Evolutionary conservation across 2,797 vertebrate species (phyloP).

Genomic region (Tenualosa ilisha): DNA sequence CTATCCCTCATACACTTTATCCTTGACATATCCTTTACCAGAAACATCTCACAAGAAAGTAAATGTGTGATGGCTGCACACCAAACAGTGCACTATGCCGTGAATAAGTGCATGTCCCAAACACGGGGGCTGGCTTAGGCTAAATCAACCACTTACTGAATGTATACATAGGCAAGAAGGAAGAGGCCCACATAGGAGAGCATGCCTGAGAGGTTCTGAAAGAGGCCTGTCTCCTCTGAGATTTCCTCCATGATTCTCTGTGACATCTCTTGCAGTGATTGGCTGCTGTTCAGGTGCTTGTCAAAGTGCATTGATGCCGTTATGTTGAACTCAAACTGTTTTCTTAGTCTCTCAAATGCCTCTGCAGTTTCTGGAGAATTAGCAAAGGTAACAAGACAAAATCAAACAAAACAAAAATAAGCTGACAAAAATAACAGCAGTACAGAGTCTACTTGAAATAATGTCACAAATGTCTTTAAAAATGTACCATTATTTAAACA

Average conservation of each 20-base stretch:
- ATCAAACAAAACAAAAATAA: background rate
- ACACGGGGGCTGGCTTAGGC: background rate
- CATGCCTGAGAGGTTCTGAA: conserved; percentile 53
- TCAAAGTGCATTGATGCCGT: conserved; percentile 67
- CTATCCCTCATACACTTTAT: background rate
- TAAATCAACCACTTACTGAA: conserved; percentile 70
- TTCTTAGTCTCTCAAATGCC: conserved; percentile 70
- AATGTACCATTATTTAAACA: background rate
- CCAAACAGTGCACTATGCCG: too few relatives aligned
- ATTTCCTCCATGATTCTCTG: conserved; percentile 77
- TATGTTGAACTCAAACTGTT: conserved; percentile 88
- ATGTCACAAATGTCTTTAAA: background rate
- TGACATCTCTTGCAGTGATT: conserved; percentile 73
- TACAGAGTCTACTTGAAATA: background rate
- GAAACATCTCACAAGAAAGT: too few relatives aligned
- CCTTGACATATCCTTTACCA: background rate
- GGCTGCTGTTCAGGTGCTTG: conserved; percentile 73
- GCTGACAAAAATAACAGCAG: background rate
- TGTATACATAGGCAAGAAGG: conserved; percentile 69
- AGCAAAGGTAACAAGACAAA: background rate
- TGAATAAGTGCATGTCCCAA: background rate
- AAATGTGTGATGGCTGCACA: too few relatives aligned
- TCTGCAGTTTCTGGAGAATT: conserved; percentile 65
- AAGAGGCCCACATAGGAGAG: conserved; percentile 69
- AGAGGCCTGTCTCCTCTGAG: conserved; percentile 51